These are phyloP conservation scores for Tringa solitaria DNA, from an alignment of 2,113 vertebrate genomes.

Conservation along the genomic window DNA sequence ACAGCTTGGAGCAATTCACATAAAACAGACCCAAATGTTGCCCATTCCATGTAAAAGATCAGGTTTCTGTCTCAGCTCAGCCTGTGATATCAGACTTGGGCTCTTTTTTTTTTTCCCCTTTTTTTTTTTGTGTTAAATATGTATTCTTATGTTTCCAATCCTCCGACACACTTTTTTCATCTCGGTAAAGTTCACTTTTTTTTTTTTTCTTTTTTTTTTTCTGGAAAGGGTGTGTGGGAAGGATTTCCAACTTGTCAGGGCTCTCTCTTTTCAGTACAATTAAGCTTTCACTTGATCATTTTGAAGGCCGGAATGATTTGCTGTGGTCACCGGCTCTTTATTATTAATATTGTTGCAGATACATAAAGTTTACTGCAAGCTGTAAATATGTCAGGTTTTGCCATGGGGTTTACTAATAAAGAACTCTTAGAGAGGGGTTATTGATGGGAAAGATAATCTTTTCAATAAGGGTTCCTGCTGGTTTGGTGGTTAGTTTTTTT, in stretches of 20 bases:
- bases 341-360: conserved; percentile 76
- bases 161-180: conserved; percentile 71
- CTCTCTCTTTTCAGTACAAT: conserved; percentile 70
- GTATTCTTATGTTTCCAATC: conserved; percentile 79
- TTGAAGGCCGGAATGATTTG: conserved; percentile 73
- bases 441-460: conserved; percentile 83
- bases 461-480: conserved; percentile 72
- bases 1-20: conserved; percentile 86
- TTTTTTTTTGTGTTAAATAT: conserved; percentile 34
- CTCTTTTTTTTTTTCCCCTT: not conserved
- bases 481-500: not conserved
- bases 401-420: conserved; percentile 77
- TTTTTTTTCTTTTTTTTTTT: not conserved
- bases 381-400: conserved; percentile 81
- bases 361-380: conserved; percentile 76
- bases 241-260: conserved; percentile 62
- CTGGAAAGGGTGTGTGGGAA: conserved; percentile 55
- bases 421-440: conserved; percentile 71
- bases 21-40: conserved; percentile 84
- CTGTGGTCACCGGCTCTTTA: conserved; percentile 63
- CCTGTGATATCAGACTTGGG: conserved; percentile 72
- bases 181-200: conserved; percentile 26
- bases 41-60: conserved; percentile 80
- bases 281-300: conserved; percentile 77
- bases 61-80: conserved; percentile 77